Base-by-base conservation (phyloP, 2,888 invertebrate genomes). In the Neoitamus cyanurus region DNA sequence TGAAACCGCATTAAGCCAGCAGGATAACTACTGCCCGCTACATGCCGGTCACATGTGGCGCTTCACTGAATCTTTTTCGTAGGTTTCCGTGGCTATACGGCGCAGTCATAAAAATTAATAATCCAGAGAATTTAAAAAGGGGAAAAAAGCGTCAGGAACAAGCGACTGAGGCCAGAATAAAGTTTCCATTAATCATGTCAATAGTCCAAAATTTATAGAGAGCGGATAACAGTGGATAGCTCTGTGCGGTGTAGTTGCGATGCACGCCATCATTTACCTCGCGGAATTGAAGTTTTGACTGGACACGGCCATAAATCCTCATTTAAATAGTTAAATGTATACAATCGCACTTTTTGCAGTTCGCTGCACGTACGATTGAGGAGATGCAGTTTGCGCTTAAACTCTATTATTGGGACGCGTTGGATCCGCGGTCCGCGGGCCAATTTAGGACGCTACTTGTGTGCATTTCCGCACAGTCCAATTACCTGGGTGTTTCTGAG, bases 161-260 rank as follows among this genome's bases (percentile, higher is more conserved):
- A 82, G 28, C 68, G 82, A 69, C 69, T 69, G 69, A 37, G 28
- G 42, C 69, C 82, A 80, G 82, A 82, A 82, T 82, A 82, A 69
- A 85, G 80, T 80, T 85, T 70, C 80, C 85, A 85, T 85, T 80
- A 80, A 83, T 85, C 84, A 85, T 80, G 73, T 73, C 85, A 84
- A 80, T 85, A 48, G 69, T 69, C 36, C 82, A 69, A 36, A 42
- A 82, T 69, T 82, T 82, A 82, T 82, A 82, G 82, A 25, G 82
- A 68, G 82, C 36, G 82, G 42, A 69, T 69, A 82, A 31, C 82
- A 69, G 31, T 69, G 37, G 80, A 80, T 34, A 68, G 31, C 11
- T 4, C 68, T 34, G 31, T 37, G 68, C 28, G 69, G 69, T 82
- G 36, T 37, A 58, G 46, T 37, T 36, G 82, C 36, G 69, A 69